phyloP scores from a whole-genome alignment of 2,113 vertebrate genomes.

The Heteronetta atricapilla region DNA sequence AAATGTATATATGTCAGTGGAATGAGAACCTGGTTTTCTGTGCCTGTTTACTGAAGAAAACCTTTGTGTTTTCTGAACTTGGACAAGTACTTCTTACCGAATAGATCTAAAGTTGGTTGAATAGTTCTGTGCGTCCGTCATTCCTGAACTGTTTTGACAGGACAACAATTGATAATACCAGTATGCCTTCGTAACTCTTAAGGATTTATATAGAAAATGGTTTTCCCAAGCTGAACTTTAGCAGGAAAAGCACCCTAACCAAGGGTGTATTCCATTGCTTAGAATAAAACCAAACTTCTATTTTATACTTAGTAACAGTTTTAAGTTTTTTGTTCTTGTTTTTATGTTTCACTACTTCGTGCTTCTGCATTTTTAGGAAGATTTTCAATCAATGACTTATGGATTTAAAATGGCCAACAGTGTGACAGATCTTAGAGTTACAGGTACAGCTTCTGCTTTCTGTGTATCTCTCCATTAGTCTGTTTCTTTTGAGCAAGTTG shows the following conservation, averaged over 20 bases:
- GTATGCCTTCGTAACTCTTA: too few species aligned
- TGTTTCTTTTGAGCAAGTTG: not conserved
- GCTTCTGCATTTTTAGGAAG: conserved; percentile 82
- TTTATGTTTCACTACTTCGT: not conserved
- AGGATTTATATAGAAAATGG: not conserved
- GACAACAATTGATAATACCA: not conserved
- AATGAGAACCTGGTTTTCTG: not conserved
- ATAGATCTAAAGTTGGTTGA: not conserved
- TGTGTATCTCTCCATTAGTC: not conserved
- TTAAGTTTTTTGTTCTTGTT: too few species aligned
- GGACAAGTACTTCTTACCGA: not conserved
- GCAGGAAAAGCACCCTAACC: not conserved
- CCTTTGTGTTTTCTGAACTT: not conserved
- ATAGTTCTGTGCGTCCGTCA: not conserved
- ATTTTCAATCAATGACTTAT: conserved; percentile 99
- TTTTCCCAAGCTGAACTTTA: not conserved
- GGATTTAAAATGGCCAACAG: conserved; percentile 99
- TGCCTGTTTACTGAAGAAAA: not conserved
- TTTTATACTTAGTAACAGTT: not conserved
- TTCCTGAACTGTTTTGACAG: not conserved
- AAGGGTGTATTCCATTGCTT: not conserved
- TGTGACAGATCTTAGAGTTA: conserved; percentile 96
- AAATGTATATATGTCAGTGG: not conserved
- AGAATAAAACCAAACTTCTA: not conserved
- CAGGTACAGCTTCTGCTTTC: conserved; percentile 80